phyloP scores from a whole-genome alignment of 2,113 vertebrate genomes.

The Euleptes europaea region DNA sequence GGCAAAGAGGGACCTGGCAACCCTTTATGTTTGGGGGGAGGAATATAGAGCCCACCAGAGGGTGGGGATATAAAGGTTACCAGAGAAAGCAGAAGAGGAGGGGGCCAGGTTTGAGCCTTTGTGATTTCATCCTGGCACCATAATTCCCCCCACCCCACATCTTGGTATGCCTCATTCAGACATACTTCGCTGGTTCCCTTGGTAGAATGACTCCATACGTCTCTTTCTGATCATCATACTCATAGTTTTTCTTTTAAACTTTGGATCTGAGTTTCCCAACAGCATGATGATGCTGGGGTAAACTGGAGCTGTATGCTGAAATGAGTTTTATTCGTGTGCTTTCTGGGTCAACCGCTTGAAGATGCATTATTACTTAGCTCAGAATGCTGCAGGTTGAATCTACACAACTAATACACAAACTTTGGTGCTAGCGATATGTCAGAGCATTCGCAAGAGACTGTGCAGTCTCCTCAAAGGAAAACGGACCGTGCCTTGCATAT shows the following conservation, averaged over 20 bases:
- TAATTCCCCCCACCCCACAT: not conserved
- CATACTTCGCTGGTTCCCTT: not conserved
- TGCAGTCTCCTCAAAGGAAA: not conserved
- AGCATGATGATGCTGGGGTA: no score
- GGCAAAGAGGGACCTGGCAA: no score
- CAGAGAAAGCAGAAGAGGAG: not conserved
- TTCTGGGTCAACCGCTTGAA: not conserved
- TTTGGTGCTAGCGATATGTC: not conserved
- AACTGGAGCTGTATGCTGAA: slow-evolving; percentile 6
- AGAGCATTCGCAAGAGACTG: not conserved
- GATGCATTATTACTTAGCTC: not conserved
- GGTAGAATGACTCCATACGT: not conserved
- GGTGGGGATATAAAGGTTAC: no score
- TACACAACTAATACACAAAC: not conserved
- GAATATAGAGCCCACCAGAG: no score
- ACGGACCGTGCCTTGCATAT: not conserved
- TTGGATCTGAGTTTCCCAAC: not conserved
- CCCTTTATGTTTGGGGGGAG: no score
- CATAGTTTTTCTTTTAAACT: not conserved
- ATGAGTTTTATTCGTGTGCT: not conserved
- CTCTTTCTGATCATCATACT: not conserved
- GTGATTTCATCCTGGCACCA: not conserved
- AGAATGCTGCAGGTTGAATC: not conserved
- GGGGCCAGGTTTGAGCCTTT: not conserved
- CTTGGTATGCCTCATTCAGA: not conserved